phyloP scores from a whole-genome alignment of 2,888 invertebrate genomes.

The Tipula confusa region DNA sequence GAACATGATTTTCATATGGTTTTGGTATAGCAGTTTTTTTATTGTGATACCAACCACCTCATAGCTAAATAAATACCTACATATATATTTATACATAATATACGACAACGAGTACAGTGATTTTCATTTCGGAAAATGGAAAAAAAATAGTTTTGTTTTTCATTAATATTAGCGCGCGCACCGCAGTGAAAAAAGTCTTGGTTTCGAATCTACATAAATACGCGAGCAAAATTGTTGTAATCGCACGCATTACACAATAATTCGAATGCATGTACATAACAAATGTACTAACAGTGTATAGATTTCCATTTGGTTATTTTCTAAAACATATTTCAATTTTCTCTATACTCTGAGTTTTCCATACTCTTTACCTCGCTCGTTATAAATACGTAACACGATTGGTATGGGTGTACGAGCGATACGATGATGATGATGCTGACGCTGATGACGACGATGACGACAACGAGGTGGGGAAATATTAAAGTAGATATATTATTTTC shows the following conservation, averaged over 20 bases:
- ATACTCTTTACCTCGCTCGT: background rate
- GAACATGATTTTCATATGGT: conserved; percentile 20
- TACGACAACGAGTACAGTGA: background rate
- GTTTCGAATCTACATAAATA: background rate
- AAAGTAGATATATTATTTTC: background rate
- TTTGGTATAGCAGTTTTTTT: background rate
- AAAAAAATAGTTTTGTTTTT: background rate
- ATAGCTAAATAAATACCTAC: background rate
- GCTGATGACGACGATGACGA: background rate
- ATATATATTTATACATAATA: too few relatives aligned
- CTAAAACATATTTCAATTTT: background rate
- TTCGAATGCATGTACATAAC: background rate
- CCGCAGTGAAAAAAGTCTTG: background rate
- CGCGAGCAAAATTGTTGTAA: background rate
- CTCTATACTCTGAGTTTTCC: background rate
- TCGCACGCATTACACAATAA: background rate
- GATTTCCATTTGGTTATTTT: background rate
- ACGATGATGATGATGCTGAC: too few relatives aligned
- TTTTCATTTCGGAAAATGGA: background rate
- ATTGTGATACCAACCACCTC: background rate
- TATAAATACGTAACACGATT: background rate
- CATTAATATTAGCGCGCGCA: background rate
- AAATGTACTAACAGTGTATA: background rate
- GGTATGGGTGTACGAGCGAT: background rate
- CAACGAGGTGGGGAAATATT: background rate